Conservation (phyloP, 2,113 vertebrate genomes). For the Myanophis thanlyinensis region DNA sequence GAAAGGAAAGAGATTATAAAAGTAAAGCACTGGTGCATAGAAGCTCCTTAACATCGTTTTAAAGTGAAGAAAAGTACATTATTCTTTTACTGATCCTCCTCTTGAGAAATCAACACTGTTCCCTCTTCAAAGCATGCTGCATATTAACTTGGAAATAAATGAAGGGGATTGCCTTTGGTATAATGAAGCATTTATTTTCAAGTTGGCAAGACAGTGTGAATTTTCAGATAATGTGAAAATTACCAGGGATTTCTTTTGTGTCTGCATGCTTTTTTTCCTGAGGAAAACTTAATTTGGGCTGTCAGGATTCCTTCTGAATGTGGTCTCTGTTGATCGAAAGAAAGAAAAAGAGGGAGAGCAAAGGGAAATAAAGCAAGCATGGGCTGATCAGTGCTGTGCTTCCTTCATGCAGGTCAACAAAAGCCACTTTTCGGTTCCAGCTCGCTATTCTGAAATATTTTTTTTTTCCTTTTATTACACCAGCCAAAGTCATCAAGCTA, state of each 20-base stretch:
- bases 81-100: conserved; percentile 62
- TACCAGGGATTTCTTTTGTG: conserved; percentile 26
- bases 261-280: conserved; percentile 14
- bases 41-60: conserved; percentile 61
- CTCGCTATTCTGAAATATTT: neutral
- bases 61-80: conserved; percentile 48
- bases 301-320: conserved; percentile 24
- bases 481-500: conserved; percentile 10
- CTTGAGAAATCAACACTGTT: conserved; percentile 82
- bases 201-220: conserved; percentile 66
- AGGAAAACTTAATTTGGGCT: conserved; percentile 47
- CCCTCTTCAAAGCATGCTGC: conserved; percentile 65
- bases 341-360: neutral
- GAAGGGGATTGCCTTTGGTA: conserved; percentile 72
- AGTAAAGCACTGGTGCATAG: conserved; percentile 52
- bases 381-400: neutral
- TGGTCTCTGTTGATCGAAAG: neutral
- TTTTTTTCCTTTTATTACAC: neutral
- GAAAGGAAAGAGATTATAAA: conserved; percentile 56
- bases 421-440: neutral
- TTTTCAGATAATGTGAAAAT: conserved; percentile 71
- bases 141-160: conserved; percentile 72
- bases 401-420: neutral
- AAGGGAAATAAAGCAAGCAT: neutral
- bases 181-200: conserved; percentile 88